Conservation (phyloP, 2,113 vertebrate species). For the Coptodon rendalli region DNA sequence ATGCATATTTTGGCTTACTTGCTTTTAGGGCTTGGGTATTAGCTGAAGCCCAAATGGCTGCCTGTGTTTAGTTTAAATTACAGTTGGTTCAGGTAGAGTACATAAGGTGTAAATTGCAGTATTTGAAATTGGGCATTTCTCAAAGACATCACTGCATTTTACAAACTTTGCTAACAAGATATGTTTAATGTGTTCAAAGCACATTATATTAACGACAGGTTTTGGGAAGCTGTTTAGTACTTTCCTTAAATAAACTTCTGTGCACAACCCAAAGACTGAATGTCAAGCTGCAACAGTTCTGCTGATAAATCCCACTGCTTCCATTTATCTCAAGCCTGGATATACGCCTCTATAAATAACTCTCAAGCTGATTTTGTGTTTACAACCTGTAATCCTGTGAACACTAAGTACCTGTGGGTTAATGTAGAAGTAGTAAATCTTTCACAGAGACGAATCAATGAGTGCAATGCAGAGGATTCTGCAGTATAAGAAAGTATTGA, state of each 20-base stretch:
- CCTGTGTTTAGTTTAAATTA: neutral
- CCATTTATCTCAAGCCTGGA: slow-evolving; percentile 3
- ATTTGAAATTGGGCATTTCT: neutral
- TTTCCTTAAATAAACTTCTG: neutral
- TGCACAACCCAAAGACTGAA: neutral
- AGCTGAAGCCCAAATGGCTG: neutral
- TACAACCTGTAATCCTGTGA: slow-evolving; percentile 38
- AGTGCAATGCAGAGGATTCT: neutral
- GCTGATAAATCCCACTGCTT: slow-evolving; percentile 4
- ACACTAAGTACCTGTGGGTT: slow-evolving; percentile 15
- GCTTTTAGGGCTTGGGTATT: neutral
- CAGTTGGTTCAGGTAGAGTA: neutral
- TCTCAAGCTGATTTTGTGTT: slow-evolving; percentile 18
- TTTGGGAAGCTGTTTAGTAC: neutral
- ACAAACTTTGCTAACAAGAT: neutral
- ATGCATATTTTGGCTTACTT: neutral
- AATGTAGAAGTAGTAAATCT: neutral
- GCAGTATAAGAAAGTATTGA: neutral
- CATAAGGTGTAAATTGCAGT: neutral
- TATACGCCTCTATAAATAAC: slow-evolving; percentile 9
- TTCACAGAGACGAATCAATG: neutral
- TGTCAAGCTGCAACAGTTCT: neutral
- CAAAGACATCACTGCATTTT: neutral
- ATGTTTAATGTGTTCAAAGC: neutral
- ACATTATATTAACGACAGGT: neutral